Conservation (phyloP, 1,140 invertebrate species). For the Chionoecetes opilio region DNA sequence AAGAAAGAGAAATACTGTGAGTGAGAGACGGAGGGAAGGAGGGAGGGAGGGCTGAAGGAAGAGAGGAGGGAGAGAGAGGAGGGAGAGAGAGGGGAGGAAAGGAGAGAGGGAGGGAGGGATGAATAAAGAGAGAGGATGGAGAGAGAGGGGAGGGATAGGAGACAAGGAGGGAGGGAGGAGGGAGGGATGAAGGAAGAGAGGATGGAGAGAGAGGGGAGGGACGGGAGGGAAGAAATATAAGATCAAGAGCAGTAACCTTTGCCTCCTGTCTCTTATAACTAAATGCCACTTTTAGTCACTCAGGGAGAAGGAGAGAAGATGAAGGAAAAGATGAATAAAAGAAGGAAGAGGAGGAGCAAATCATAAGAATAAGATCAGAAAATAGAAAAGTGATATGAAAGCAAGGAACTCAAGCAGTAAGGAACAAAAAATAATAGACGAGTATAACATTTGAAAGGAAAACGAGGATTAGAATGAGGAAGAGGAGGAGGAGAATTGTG, state of each 20-base stretch:
- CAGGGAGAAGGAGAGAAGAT: background rate
- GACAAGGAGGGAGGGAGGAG: background rate
- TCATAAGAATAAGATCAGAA: no score
- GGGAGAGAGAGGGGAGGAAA: background rate
- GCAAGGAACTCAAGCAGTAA: no score
- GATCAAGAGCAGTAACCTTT: background rate
- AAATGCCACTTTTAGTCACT: background rate
- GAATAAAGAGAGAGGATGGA: background rate
- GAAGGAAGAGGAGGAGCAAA: background rate
- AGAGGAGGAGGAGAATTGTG: no score
- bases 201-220: no score
- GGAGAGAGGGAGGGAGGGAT: background rate
- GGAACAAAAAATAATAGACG: no score
- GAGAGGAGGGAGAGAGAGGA: background rate
- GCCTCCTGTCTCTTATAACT: background rate
- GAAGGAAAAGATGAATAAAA: background rate
- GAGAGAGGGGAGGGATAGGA: background rate
- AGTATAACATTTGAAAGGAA: no score
- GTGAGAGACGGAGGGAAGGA: no score
- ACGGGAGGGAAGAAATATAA: background rate
- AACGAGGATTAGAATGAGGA: no score
- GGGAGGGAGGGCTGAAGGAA: background rate
- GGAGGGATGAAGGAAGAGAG: background rate
- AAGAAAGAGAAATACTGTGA: no score
- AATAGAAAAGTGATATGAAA: no score